Conservation (phyloP, 1,140 invertebrate species). For the Leptonema lineaticorne region DNA sequence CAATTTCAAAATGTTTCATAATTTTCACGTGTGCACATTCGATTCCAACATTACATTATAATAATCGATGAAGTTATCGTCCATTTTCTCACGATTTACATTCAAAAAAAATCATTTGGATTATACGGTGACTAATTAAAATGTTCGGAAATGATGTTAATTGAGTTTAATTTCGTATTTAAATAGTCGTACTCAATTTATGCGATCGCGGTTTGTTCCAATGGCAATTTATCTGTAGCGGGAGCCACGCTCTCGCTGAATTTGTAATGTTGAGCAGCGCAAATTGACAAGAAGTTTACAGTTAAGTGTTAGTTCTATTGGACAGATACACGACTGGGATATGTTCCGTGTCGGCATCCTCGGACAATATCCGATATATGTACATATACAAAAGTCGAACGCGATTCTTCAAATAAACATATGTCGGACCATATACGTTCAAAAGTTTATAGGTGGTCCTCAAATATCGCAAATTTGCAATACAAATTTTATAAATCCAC, state of each 20-base stretch:
- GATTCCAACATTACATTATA: no score
- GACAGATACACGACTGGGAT: conserved; percentile 37
- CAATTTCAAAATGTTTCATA: background rate
- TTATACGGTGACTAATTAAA: background rate
- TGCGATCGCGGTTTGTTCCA: background rate
- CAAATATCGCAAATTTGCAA: no score
- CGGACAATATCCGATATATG: conserved; percentile 24
- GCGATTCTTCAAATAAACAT: conserved; percentile 9
- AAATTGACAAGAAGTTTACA: conserved; percentile 41
- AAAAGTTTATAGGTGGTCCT: background rate
- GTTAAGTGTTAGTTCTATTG: conserved; percentile 36
- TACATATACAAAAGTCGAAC: background rate
- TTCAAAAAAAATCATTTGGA: background rate
- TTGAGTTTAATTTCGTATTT: background rate
- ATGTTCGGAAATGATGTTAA: background rate
- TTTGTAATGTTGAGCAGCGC: conserved; percentile 34
- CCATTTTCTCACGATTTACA: background rate
- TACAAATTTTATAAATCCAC: no score
- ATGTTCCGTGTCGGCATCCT: conserved; percentile 29
- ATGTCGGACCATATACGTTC: background rate
- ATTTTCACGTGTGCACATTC: background rate
- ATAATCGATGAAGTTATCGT: background rate
- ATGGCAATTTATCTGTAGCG: no score
- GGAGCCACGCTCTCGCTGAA: conserved; percentile 33
- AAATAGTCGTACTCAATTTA: background rate